These are phyloP conservation scores for Salminus brasiliensis DNA, from an alignment of 2,113 vertebrate species.

Conservation along the genomic window DNA sequence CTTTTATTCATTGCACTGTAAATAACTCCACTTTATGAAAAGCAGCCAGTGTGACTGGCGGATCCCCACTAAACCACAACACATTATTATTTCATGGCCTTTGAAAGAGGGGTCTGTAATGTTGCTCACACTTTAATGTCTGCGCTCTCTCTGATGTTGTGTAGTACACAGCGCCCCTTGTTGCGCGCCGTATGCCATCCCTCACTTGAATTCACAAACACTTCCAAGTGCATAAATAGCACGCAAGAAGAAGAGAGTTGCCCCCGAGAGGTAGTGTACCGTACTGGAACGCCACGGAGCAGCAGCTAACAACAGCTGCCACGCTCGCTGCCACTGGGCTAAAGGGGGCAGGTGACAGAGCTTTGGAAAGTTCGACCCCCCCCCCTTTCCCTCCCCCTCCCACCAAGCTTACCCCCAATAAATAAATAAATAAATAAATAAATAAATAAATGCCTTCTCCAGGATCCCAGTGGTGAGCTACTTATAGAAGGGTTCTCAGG, in stretches of 20 bases:
- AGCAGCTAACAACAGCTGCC: conserved; percentile 53
- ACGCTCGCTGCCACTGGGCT: conserved; percentile 64
- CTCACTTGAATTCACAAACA: conserved; percentile 82
- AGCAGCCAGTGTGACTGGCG: conserved; percentile 80
- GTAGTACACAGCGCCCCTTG: conserved; percentile 79
- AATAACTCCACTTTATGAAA: conserved; percentile 84
- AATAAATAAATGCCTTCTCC: neutral
- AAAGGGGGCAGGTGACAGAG: neutral
- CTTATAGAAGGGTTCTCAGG: conserved; percentile 26
- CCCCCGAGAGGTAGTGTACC: conserved; percentile 69
- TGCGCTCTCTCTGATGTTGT: conserved; percentile 79
- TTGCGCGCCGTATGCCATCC: conserved; percentile 73
- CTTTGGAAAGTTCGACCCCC: neutral
- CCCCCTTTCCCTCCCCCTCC: too few relatives aligned
- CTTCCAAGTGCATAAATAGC: conserved; percentile 80
- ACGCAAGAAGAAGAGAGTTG: conserved; percentile 59
- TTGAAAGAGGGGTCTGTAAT: conserved; percentile 77
- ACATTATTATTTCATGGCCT: conserved; percentile 84
- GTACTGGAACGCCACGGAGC: conserved; percentile 74
- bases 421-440: neutral
- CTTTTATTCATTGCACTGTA: conserved; percentile 82
- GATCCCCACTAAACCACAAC: conserved; percentile 77
- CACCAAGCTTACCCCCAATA: too few relatives aligned
- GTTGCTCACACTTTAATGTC: conserved; percentile 73
- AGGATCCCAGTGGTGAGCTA: neutral